Evolutionary conservation across 2,797 vertebrate species (phyloP).

Genomic region (Sitta carolinensis): DNA sequence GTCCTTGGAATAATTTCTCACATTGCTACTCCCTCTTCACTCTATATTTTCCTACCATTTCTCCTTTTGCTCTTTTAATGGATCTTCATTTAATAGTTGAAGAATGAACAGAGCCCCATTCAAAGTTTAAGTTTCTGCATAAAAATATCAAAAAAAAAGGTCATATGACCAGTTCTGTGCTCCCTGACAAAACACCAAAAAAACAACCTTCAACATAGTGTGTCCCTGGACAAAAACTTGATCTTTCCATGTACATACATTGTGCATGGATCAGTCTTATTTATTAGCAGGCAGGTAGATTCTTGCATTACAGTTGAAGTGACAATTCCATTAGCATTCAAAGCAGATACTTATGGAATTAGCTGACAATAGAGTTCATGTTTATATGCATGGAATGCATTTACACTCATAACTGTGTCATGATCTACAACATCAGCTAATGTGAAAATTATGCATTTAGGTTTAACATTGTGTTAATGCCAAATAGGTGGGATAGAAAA

Average conservation of each 20-base stretch:
- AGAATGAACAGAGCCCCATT: neutral
- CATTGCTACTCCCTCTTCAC: neutral
- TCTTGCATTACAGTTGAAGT: neutral
- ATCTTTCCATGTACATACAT: neutral
- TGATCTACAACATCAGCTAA: neutral
- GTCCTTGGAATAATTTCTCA: neutral
- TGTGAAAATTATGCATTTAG: neutral
- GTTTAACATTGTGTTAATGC: neutral
- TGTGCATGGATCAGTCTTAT: neutral
- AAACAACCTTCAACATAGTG: neutral
- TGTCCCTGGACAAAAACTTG: neutral
- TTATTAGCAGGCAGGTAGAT: neutral
- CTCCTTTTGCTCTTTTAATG: neutral
- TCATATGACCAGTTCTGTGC: rapidly evolving
- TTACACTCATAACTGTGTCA: neutral
- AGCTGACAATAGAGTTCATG: neutral
- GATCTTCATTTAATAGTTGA: neutral
- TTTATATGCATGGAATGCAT: neutral
- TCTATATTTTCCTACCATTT: neutral
- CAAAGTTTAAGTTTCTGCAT: neutral
- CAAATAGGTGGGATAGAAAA: neutral
- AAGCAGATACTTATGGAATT: neutral
- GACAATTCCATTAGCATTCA: neutral
- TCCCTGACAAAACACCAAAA: neutral
- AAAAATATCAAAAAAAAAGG: neutral